A percentile compares a stretch with the other conserved stretches of the same genome.
phyloP scores from a whole-genome alignment of 2,888 invertebrate species.

The Andrena haemorrhoa region DNA sequence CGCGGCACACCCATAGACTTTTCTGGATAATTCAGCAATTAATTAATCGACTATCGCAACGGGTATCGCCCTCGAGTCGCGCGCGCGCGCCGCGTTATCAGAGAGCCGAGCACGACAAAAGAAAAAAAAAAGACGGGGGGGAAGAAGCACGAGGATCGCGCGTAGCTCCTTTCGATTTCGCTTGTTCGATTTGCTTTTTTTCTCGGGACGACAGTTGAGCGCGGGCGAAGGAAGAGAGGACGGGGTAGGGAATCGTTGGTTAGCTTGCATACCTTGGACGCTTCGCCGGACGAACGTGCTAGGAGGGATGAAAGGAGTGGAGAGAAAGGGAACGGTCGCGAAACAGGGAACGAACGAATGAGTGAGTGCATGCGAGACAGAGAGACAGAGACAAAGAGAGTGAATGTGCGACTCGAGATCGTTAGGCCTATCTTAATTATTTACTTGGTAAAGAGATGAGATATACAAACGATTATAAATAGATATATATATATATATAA shows the following conservation, averaged over 20 bases:
- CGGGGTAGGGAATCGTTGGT: not conserved
- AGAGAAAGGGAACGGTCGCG: constrained; percentile 2
- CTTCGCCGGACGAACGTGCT: constrained; percentile 70
- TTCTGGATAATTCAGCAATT: constrained; percentile 11
- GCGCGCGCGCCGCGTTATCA: constrained; percentile 28
- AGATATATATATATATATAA: constrained; percentile 42
- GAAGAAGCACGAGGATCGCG: not conserved
- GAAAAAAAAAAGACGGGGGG: not conserved
- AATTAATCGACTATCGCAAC: constrained; percentile 31
- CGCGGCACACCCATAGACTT: constrained; percentile 2
- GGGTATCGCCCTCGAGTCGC: constrained; percentile 47
- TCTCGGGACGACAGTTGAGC: constrained; percentile 10
- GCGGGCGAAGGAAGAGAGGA: not conserved
- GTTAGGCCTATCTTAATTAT: constrained; percentile 68
- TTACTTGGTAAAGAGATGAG: constrained; percentile 46
- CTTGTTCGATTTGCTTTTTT: constrained; percentile 62
- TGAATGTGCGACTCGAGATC: constrained; percentile 51
- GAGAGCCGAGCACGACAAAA: constrained; percentile 54
- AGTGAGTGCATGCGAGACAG: constrained; percentile 13
- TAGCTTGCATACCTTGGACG: constrained; percentile 51
- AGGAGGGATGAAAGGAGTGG: constrained; percentile 32
- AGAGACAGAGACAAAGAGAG: constrained; percentile 12
- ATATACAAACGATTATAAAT: constrained; percentile 60
- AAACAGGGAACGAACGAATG: constrained; percentile 25
- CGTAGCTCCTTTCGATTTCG: constrained; percentile 63